Percentiles rank a stretch among this genome's conserved stretches.
These are phyloP conservation scores for Peromyscus maniculatus DNA, from an alignment of 2,113 vertebrate species.

Conservation along the genomic window DNA sequence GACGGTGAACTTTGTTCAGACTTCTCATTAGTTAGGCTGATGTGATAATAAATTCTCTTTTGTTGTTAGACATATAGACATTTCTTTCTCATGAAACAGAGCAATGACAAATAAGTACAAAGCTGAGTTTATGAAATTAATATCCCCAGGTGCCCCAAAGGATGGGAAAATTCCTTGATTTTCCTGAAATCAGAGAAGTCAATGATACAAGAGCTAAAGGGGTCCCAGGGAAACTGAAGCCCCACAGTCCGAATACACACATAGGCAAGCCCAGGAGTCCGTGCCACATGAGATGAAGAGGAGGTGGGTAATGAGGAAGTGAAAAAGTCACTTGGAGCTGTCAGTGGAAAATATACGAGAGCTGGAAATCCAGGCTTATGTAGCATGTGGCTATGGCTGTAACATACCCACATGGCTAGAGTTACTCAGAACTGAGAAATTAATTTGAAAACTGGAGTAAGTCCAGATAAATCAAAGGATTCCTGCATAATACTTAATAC, in stretches of 20 bases:
- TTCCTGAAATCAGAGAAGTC: background rate
- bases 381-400: background rate
- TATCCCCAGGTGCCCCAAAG: background rate
- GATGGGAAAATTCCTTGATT: background rate
- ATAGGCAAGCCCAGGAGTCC: background rate
- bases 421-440: constrained; percentile 47
- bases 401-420: background rate
- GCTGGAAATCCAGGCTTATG: constrained; percentile 31
- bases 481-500: background rate
- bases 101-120: background rate
- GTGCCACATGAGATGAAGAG: background rate
- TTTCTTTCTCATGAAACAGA: background rate
- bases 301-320: background rate
- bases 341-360: constrained; percentile 45
- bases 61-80: background rate
- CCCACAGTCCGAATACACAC: background rate
- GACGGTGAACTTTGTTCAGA: background rate
- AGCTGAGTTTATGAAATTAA: background rate
- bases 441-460: constrained; percentile 54
- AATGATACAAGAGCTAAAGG: background rate
- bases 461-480: constrained; percentile 15
- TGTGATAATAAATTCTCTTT: background rate
- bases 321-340: background rate
- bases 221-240: background rate
- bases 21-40: background rate